Percentiles rank a stretch among this genome's conserved stretches.
These are phyloP conservation scores for Gadopsis bispinosus DNA, from an alignment of 2,797 vertebrate genomes.

Conservation along the genomic window DNA sequence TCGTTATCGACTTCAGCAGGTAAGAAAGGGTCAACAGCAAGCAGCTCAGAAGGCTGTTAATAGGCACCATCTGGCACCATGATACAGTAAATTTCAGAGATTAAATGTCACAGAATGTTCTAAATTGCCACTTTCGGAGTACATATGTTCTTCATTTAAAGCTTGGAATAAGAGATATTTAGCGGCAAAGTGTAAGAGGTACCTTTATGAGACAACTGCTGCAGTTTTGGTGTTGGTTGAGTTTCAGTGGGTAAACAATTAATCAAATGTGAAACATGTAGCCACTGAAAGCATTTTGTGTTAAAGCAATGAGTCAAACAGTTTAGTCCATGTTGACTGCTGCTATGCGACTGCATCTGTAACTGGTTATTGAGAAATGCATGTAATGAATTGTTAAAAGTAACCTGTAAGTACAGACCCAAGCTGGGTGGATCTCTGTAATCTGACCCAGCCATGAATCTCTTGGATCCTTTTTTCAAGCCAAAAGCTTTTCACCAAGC, in stretches of 20 bases:
- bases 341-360: background rate
- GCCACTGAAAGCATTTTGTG: background rate
- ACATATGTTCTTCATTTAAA: background rate
- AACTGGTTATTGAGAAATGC: background rate
- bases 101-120: background rate
- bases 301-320: background rate
- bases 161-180: background rate
- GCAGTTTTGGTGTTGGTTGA: background rate
- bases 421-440: background rate
- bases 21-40: conserved; percentile 49
- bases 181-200: background rate
- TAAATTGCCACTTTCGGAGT: background rate
- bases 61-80: background rate
- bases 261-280: background rate
- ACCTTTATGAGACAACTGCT: too few species aligned
- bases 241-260: background rate
- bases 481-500: background rate
- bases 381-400: background rate
- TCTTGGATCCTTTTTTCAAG: too few species aligned
- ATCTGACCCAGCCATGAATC: background rate
- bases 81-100: background rate
- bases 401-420: background rate
- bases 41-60: background rate
- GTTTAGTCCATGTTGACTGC: background rate
- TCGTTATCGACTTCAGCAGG: conserved; percentile 92